A percentile compares a stretch with the other conserved stretches of the same genome.
Evolutionary conservation across 1,140 invertebrate species (phyloP).

Genomic region (Adelges cooleyi): DNA sequence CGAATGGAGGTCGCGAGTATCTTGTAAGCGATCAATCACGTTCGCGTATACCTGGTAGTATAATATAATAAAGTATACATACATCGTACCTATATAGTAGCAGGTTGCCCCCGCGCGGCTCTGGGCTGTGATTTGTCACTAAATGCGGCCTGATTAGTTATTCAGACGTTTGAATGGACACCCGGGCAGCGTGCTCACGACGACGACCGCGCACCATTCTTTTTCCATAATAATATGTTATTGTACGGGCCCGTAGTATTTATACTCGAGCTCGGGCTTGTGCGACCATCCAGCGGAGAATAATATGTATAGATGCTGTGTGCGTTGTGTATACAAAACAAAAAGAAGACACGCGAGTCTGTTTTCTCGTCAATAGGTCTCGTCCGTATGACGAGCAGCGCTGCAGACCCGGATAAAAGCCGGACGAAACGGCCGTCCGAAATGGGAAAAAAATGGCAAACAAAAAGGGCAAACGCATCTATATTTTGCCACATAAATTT

Average conservation of each 20-base stretch:
- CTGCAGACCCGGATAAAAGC: background rate
- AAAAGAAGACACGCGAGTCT: background rate
- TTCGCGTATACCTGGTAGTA: too few species aligned
- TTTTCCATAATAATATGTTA: background rate
- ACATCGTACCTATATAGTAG: too few species aligned
- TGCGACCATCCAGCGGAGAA: background rate
- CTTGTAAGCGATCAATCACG: too few species aligned
- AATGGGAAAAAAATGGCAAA: background rate
- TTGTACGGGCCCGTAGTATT: background rate
- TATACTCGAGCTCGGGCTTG: background rate
- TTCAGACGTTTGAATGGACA: slow-evolving; percentile 28
- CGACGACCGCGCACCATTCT: background rate
- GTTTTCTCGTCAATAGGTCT: background rate
- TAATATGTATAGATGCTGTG: too few species aligned
- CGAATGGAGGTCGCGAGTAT: too few species aligned
- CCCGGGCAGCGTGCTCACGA: background rate
- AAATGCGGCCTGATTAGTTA: slow-evolving; percentile 28
- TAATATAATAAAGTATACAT: too few species aligned
- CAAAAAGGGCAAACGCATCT: background rate
- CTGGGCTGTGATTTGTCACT: slow-evolving; percentile 20
- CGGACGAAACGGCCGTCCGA: background rate
- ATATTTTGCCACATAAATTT: slow-evolving; percentile 10
- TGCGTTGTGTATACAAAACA: too few species aligned
- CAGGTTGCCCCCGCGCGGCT: too few species aligned
- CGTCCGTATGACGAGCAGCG: background rate